Evolutionary conservation across 2,888 invertebrate genomes (phyloP), one percentile per base, ranked within the genome.

Genomic region (Hyalella azteca): DNA sequence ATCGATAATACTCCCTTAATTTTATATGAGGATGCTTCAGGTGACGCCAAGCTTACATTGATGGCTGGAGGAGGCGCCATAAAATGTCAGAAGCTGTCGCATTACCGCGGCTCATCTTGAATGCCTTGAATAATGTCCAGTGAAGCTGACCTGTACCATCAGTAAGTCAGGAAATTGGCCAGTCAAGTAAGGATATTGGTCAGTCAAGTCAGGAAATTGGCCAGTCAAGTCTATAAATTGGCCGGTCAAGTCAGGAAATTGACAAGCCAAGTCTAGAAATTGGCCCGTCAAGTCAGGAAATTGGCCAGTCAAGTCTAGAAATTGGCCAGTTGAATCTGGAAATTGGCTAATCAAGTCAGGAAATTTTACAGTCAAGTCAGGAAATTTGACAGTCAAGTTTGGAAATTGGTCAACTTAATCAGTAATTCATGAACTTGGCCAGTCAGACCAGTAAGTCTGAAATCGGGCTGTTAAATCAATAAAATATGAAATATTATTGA

Each of bases 81-180:
- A 66, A 66, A 66, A 19, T 4, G 36, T 19, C 29, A 22, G 19
- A 66, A 66, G 66, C 66, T 29, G 36, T 66, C 66, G 66, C 36
- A 29, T 66, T 7, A 36, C 32, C 32, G 36, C 19, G 19, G 36
- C 66, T 66, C 36, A 36, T 66, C 66, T 36, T 36, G 36, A 29
- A 66, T 66, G 19, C 66, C 36, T 19, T 66, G 36, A 66, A 66
- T 66, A 66, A 66, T 66, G 66, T 66, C 29, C n/a, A n/a, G n/a
- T n/a, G n/a, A n/a, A n/a, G n/a, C n/a, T n/a, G n/a, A n/a, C n/a
- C n/a, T n/a, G n/a, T n/a, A n/a, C n/a, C n/a, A n/a, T n/a, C n/a
- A n/a, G n/a, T n/a, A 54, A 54, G 26, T 3, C 54, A 26, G 54
- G 3, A 54, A 22, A 22, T 22, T 13, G 11, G 26, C 26, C 19